Evolutionary conservation across 2,888 invertebrate species (phyloP), one percentile per base, ranked within the genome.

Genomic region (Ornithoptera priamus): DNA sequence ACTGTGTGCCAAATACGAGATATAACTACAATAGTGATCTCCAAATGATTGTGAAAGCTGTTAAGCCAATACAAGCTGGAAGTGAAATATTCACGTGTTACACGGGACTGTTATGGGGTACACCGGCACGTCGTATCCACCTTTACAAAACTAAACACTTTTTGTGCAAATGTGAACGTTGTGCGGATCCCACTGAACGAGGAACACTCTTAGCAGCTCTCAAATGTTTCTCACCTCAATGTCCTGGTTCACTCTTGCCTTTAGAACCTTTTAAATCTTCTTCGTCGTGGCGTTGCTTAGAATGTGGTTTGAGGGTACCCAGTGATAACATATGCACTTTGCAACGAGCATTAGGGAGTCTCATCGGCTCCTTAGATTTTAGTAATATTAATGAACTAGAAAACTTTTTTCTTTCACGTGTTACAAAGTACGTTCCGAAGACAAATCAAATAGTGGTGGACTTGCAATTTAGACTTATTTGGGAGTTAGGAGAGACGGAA

Each of bases 91-190:
- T 94, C 64, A 94, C 95, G 65, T 94, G 94, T 61, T 96, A 96
- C 78, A 93, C 95, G 0, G 93, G 94, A 70, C 77, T 94, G 36
- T 83, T 95, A 61, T 96, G 96, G 96, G 94, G 95, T 56, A 96
- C 96, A 0, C 88, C 93, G 5, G 92, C 94, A 18, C 90, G 96
- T 68, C 88, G 95, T 18, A 89, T 93, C 53, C 94, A 95, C 79
- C 86, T 96, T 24, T 87, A 85, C 73, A 90, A 90, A 75, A 95
- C 96, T 0, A 96, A 96, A 85, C 94, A 95, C 81, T 96, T 96
- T 79, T 82, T 89, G 63, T 96, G 96, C 80, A 85, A 83, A 68
- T 96, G 96, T 79, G 82, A 86, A 4, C 90, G 96, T 67, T 96
- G 96, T 80, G 83, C 89, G 1, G 96, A 96, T 82, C 94, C 94